phyloP scores from a whole-genome alignment of 2,113 vertebrate genomes.

The Labeo rohita region DNA sequence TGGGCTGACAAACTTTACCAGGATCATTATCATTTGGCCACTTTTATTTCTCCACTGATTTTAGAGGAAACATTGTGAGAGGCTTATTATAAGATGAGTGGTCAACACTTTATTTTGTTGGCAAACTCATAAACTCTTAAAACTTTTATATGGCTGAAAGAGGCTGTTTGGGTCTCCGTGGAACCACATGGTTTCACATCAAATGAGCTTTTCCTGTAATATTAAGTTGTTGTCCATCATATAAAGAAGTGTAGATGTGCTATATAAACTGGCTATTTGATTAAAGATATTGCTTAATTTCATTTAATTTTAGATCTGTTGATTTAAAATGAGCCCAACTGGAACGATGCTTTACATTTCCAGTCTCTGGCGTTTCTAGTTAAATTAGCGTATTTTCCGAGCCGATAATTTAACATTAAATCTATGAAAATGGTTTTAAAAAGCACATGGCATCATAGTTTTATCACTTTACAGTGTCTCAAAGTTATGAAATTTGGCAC shows the following conservation, averaged over 20 bases:
- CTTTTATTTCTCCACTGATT: background rate
- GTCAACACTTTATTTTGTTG: constrained; percentile 3
- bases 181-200: background rate
- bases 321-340: background rate
- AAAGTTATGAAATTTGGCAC: too few species aligned
- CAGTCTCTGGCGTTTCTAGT: too few species aligned
- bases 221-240: too few species aligned
- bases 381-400: too few species aligned
- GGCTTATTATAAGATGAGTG: background rate
- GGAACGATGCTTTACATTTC: too few species aligned
- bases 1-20: constrained; percentile 14
- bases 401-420: too few species aligned
- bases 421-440: too few species aligned
- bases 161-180: background rate
- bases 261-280: background rate
- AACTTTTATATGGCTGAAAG: background rate
- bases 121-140: background rate
- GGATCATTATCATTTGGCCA: background rate
- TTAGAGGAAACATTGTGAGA: constrained; percentile 15
- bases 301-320: background rate
- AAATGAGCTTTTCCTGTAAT: background rate
- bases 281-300: background rate
- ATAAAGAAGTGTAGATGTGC: background rate
- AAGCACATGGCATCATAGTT: too few species aligned
- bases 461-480: too few species aligned